These are phyloP conservation scores for Lasioglossum pauxillum DNA, from an alignment of 2,888 invertebrate species.

Conservation along the genomic window DNA sequence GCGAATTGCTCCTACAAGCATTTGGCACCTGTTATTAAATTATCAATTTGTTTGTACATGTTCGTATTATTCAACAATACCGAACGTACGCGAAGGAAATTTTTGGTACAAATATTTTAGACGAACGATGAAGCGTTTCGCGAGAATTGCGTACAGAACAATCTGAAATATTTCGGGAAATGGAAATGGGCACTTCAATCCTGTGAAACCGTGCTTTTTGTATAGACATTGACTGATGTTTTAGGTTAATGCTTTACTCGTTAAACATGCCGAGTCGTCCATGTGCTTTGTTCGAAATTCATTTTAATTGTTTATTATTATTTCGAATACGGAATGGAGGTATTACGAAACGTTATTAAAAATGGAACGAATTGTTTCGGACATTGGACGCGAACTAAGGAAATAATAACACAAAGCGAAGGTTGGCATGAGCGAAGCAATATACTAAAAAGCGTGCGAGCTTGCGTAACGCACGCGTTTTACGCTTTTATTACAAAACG, in stretches of 20 bases:
- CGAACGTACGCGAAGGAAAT: no score
- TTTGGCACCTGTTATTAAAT: not conserved
- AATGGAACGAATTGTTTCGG: not conserved
- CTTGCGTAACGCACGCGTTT: not conserved
- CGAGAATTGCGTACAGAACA: not conserved
- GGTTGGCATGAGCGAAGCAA: not conserved
- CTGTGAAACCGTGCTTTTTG: not conserved
- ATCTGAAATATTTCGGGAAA: not conserved
- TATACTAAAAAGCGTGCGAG: conserved; percentile 7
- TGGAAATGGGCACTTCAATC: not conserved
- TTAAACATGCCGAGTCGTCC: not conserved
- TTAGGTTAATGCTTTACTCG: not conserved
- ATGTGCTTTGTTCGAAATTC: not conserved
- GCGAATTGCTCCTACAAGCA: not conserved
- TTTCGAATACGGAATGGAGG: not conserved
- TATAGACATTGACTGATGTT: not conserved
- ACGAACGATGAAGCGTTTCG: not conserved
- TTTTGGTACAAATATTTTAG: not conserved
- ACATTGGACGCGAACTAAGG: not conserved
- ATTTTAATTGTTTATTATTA: not conserved
- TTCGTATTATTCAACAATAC: not conserved
- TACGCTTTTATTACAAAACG: not conserved
- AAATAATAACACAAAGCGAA: not conserved
- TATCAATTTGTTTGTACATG: not conserved
- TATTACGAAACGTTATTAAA: not conserved